Evolutionary conservation across 53 echinoderm and acorn worm species (phyloP), one percentile per base, ranked within the genome.

Genomic region (Henricia sp.): DNA sequence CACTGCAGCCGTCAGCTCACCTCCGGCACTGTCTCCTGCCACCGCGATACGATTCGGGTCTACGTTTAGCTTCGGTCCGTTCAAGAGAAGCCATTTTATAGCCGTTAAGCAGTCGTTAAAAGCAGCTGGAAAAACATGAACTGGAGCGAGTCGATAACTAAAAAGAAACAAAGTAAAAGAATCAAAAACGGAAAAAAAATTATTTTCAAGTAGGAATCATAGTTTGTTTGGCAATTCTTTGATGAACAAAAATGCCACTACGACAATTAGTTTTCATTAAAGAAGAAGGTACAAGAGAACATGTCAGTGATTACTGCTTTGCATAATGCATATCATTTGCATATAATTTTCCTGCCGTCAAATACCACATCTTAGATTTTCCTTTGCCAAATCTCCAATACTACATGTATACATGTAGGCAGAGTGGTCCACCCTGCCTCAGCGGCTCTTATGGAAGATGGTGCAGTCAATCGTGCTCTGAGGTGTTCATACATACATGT

Each of bases 21-120:
- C 52, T 0, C 85, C 85, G 0, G 85, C 85, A 58, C 85, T 84
- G 85, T 84, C 85, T 2, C 85, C 85, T 2, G 50, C 85, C 25
- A 84, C 72, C 0, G 52, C 69, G 29, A 84, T 41, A 10, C 71
- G 70, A 1, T n/a, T 16, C 10, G 71, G 70, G 58, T 84, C 85
- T 8, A 84, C 71, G 35, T 84, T 70, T 6, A 70, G 17, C n/a
- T 19, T 27, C 21, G 55, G 56, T 4, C 56, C 85, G 46, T 84
- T 84, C 21, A 42, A 20, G 5, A 84, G 85, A 0, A 84, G 60
- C 70, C 71, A 84, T 54, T 60, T 84, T 36, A 72, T 72, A 4
- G 71, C 85, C 43, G 27, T 38, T 3, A 57, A 16, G 28, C 85
- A 71, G 56, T 84, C 85, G 8, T 84, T 46, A 11, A 53, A 27